These are phyloP conservation scores for Oxycera nigricornis DNA, from an alignment of 2,888 invertebrate genomes.

Conservation along the genomic window DNA sequence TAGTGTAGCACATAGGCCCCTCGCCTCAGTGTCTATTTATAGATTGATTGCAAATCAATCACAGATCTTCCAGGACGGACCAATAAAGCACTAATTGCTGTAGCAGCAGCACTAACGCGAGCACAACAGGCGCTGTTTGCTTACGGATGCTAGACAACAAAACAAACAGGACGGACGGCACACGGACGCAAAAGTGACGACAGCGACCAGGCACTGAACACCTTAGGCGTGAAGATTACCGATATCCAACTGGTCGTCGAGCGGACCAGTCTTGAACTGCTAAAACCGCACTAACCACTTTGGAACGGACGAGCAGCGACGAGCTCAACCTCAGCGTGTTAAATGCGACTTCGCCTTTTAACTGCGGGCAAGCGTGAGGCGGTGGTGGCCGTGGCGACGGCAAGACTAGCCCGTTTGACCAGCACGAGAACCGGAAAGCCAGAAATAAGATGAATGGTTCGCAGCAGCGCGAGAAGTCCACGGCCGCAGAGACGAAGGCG, in stretches of 20 bases:
- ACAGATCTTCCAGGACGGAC: neutral
- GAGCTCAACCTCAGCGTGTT: constrained; percentile 20
- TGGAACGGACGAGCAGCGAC: neutral
- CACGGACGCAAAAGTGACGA: neutral
- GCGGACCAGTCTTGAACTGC: neutral
- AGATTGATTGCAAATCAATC: constrained; percentile 29
- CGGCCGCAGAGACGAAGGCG: neutral
- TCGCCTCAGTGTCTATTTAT: constrained; percentile 9
- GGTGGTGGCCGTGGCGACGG: constrained; percentile 28
- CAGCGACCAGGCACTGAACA: constrained; percentile 17
- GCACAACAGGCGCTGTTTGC: neutral
- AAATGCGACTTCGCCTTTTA: too few species aligned
- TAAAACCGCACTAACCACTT: constrained; percentile 30
- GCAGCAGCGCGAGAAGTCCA: constrained; percentile 16
- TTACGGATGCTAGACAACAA: constrained; percentile 2
- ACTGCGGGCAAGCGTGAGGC: constrained; percentile 33
- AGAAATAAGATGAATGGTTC: constrained; percentile 29
- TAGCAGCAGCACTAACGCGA: neutral
- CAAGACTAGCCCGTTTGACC: constrained; percentile 38
- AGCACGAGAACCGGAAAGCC: constrained; percentile 21
- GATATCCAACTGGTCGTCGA: constrained; percentile 10
- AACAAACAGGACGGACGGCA: neutral
- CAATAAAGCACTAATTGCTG: constrained; percentile 13
- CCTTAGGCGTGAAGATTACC: constrained; percentile 28
- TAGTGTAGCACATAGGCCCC: neutral